Percentiles rank a stretch among this genome's conserved stretches.
Conservation (phyloP, 2,888 invertebrate genomes). For the Oeneis ivallda region DNA sequence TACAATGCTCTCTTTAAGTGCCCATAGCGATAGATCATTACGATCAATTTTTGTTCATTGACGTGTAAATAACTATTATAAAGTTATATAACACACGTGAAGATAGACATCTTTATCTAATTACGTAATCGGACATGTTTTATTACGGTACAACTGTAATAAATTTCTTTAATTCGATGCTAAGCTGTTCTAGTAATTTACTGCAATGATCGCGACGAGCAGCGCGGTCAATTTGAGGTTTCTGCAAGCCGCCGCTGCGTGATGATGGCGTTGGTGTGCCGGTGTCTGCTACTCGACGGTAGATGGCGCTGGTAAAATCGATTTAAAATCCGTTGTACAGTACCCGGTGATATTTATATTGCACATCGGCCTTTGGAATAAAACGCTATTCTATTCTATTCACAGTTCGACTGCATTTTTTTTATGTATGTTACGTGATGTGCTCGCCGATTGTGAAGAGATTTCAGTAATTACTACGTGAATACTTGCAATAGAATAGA, state of each 20-base stretch:
- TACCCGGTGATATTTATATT: too few relatives aligned
- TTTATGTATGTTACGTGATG: too few relatives aligned
- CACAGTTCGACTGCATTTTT: too few relatives aligned
- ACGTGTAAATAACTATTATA: constrained; percentile 2
- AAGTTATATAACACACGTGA: neutral
- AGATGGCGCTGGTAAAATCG: constrained; percentile 61
- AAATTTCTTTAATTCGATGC: constrained; percentile 69
- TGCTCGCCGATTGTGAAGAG: too few relatives aligned
- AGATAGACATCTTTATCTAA: constrained; percentile 5
- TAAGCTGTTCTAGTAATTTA: constrained; percentile 12
- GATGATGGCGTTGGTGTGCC: constrained; percentile 1
- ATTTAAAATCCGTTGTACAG: too few relatives aligned
- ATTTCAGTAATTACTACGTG: too few relatives aligned
- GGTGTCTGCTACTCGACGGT: constrained; percentile 58
- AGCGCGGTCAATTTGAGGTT: constrained; percentile 5
- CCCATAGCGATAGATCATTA: neutral
- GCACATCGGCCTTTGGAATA: too few relatives aligned
- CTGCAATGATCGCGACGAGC: constrained; percentile 11
- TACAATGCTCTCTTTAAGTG: neutral
- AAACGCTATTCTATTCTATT: too few relatives aligned
- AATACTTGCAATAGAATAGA: too few relatives aligned
- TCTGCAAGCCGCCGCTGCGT: constrained; percentile 44
- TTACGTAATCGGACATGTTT: constrained; percentile 9
- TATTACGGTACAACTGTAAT: constrained; percentile 44
- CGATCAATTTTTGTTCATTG: neutral